Evolutionary conservation across 2,888 invertebrate genomes (phyloP), one percentile per base, ranked within the genome.

Genomic region (Ormyrus pomaceus): DNA sequence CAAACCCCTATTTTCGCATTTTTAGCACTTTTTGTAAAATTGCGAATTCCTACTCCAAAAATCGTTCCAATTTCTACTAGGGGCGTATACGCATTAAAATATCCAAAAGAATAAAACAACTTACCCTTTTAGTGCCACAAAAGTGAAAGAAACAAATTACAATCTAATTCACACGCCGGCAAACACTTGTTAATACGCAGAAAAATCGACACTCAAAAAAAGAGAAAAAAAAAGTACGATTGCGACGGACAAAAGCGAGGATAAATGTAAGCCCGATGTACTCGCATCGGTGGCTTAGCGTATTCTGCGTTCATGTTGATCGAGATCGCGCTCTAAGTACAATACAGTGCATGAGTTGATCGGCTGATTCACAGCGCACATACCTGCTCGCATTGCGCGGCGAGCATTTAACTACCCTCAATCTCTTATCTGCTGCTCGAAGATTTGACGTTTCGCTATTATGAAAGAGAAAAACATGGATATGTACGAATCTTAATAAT

Each of bases 251-350:
- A 19, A 19, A 1, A 1, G 19, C 19, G 19, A 19, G 19, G 19
- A 19, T 19, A 19, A 19, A 19, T 19, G 19, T 19, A 51, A 1
- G 11, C 9, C 7, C 59, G 72, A 73, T 73, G 77, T 53, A 56
- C 58, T 71, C 76, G 19, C 19, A 46, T 10, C 34, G 48, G 9
- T 13, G 55, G 66, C 13, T 59, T 34, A n/a, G 13, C 48, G 58
- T 53, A 58, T 50, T 80, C 72, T 80, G 73, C 13, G 48, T 4
- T 46, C 55, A 73, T 53, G 8, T 59, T 4, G 53, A 62, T 62
- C 13, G 13, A 6, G 59, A 73, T 69, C 58, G 34, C 59, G 53
- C 48, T 3, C 68, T 77, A 80, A 64, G 64, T 77, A 73, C 9
- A 55, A 11, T 66, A 19, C 13, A n/a, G 61, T 10, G 74, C 13